phyloP scores from a whole-genome alignment of 2,113 vertebrate genomes.

The Columbina picui region DNA sequence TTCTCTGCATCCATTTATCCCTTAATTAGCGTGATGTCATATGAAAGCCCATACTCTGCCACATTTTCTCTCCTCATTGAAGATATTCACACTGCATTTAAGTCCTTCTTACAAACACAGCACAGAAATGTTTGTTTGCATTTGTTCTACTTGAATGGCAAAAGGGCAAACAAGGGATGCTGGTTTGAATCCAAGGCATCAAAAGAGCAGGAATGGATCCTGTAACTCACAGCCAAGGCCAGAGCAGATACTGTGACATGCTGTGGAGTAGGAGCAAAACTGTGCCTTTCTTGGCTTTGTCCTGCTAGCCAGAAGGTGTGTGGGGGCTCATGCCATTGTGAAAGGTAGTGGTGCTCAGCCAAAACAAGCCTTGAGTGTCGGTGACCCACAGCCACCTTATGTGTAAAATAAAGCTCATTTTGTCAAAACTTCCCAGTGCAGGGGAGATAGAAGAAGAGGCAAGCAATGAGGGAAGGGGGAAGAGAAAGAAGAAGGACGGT shows the following conservation, averaged over 20 bases:
- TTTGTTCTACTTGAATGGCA: neutral
- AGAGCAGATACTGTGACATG: neutral
- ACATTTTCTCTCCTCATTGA: conserved; percentile 3
- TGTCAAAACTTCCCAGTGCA: neutral
- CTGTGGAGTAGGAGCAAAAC: neutral
- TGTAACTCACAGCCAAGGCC: neutral
- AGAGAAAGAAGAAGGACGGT: neutral
- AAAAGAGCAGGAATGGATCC: neutral
- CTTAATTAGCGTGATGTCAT: conserved; percentile 9
- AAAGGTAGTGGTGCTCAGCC: neutral
- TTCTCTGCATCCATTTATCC: conserved; percentile 33
- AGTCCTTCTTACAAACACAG: neutral
- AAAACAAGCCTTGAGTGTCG: neutral
- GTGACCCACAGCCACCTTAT: neutral
- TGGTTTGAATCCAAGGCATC: neutral
- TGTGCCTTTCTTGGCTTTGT: neutral
- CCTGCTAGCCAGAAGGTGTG: neutral
- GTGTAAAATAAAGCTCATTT: neutral
- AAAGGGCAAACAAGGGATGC: neutral
- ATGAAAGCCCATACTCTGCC: conserved; percentile 35
- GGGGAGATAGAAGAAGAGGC: neutral
- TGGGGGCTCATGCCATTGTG: neutral
- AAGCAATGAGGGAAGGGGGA: neutral
- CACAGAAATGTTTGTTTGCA: neutral
- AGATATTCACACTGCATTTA: conserved; percentile 24